Conservation (phyloP, 2,888 invertebrate species). For the Ichneumon xanthorius region DNA sequence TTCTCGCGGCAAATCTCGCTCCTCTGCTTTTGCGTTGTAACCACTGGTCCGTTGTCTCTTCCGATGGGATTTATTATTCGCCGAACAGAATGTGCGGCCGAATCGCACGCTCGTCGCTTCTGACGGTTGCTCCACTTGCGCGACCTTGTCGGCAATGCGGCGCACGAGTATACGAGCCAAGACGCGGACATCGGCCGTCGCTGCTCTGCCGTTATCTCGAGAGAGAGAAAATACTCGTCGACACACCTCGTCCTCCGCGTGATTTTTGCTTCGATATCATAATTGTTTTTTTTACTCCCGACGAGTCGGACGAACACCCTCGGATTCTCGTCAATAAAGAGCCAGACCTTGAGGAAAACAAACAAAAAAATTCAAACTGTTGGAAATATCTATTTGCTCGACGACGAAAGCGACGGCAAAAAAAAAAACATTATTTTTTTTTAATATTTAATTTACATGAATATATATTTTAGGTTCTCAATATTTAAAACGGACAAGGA, state of each 20-base stretch:
- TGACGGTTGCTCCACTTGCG: slow-evolving; percentile 65
- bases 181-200: slow-evolving; percentile 62
- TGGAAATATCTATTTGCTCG: too few relatives aligned
- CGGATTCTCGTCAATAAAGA: neutral
- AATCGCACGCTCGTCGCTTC: slow-evolving; percentile 27
- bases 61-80: neutral
- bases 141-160: slow-evolving; percentile 72
- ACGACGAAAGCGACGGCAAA: too few relatives aligned
- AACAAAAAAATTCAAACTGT: too few relatives aligned
- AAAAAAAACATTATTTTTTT: too few relatives aligned
- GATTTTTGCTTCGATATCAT: neutral
- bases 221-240: slow-evolving; percentile 30
- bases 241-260: slow-evolving; percentile 10
- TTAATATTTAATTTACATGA: too few relatives aligned
- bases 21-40: neutral
- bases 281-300: neutral
- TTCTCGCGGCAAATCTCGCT: neutral
- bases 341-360: too few relatives aligned
- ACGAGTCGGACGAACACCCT: neutral
- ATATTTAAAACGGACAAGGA: too few relatives aligned
- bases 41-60: neutral
- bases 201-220: slow-evolving; percentile 30
- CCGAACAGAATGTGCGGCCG: slow-evolving; percentile 14
- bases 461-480: too few relatives aligned
- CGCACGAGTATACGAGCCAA: slow-evolving; percentile 66